Conservation (phyloP, 2,113 vertebrate genomes). For the Heptranchias perlo region DNA sequence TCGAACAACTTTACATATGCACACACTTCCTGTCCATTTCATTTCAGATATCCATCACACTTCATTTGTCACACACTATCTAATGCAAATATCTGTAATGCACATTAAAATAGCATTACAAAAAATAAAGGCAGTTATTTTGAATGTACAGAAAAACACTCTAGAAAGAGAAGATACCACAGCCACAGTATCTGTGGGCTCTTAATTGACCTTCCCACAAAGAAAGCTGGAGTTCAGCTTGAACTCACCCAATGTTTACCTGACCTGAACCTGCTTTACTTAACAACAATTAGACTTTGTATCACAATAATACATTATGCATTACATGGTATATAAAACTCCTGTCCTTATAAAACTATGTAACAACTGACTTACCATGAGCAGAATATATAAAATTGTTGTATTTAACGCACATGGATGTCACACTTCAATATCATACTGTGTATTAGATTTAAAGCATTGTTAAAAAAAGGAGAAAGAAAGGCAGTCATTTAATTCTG, state of each 20-base stretch:
- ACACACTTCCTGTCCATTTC: neutral
- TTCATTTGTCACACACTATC: neutral
- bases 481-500: neutral
- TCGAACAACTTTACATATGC: neutral
- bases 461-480: neutral
- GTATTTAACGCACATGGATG: neutral
- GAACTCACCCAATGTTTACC: too few species aligned
- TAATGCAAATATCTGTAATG: too few species aligned
- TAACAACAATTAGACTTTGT: neutral
- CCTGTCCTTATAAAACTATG: neutral
- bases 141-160: neutral
- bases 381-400: neutral
- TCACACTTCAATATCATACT: neutral
- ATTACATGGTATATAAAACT: neutral
- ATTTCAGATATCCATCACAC: neutral
- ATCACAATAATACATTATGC: neutral
- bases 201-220: neutral
- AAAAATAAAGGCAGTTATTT: too few species aligned
- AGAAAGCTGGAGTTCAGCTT: neutral
- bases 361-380: neutral
- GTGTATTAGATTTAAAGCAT: neutral
- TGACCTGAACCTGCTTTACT: neutral
- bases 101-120: too few species aligned
- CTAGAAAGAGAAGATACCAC: neutral
- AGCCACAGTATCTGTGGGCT: neutral